phyloP scores from a whole-genome alignment of 2,797 vertebrate species.

The Dermochelys coriacea region DNA sequence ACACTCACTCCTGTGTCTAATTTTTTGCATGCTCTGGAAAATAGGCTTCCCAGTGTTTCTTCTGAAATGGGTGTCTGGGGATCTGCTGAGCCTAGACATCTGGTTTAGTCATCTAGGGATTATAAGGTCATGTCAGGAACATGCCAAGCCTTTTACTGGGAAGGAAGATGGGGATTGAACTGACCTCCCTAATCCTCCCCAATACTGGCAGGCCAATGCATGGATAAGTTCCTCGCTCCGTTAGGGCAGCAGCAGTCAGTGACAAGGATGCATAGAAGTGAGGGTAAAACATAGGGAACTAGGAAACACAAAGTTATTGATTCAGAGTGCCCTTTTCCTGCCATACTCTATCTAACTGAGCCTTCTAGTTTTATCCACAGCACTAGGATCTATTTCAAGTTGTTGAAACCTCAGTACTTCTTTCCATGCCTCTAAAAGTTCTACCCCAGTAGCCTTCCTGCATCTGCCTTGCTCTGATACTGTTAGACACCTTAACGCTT shows the following conservation, averaged over 20 bases:
- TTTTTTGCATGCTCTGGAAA: background rate
- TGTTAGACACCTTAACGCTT: background rate
- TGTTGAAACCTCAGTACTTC: slow-evolving; percentile 1
- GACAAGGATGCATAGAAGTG: background rate
- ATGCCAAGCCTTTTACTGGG: slow-evolving; percentile 47
- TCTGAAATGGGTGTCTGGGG: slow-evolving; percentile 29
- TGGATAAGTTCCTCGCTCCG: background rate
- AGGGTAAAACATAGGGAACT: background rate
- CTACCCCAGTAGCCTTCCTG: background rate
- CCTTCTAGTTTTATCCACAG: background rate
- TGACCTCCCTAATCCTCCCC: background rate
- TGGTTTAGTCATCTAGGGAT: slow-evolving; percentile 59
- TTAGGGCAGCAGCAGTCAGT: background rate
- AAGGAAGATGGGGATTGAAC: slow-evolving; percentile 36
- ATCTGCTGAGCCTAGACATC: slow-evolving; percentile 55
- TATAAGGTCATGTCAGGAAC: slow-evolving; percentile 64
- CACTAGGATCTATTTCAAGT: background rate
- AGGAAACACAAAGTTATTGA: background rate
- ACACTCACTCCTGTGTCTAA: background rate
- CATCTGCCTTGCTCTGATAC: background rate
- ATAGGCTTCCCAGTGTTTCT: background rate
- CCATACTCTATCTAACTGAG: accelerated
- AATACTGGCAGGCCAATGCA: background rate
- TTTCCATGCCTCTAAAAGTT: background rate
- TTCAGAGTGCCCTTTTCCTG: background rate